Percentiles rank a stretch among this genome's conserved stretches.
These are phyloP conservation scores for Ceyx melanurus DNA, from an alignment of 2,113 vertebrate genomes.

Conservation along the genomic window DNA sequence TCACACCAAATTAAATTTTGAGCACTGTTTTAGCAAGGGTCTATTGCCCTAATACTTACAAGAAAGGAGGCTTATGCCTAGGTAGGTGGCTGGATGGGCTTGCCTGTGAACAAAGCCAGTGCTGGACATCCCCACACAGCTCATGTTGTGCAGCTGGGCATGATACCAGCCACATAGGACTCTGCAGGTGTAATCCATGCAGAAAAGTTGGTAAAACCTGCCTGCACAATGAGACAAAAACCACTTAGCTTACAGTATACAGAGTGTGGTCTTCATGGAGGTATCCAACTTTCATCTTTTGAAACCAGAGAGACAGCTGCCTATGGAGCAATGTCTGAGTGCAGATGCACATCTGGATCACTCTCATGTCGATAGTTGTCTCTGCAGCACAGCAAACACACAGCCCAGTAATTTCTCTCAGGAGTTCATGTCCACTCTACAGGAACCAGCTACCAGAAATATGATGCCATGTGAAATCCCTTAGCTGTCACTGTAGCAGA, in stretches of 20 bases:
- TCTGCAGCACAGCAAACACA: not conserved
- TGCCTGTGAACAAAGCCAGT: not conserved
- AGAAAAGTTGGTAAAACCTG: not conserved
- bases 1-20: not conserved
- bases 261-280: not conserved
- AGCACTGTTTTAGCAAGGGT: not conserved
- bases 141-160: not conserved
- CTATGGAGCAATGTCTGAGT: not conserved
- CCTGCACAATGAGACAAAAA: not conserved
- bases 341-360: not conserved
- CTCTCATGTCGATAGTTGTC: not conserved
- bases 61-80: not conserved
- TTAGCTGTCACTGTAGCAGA: not conserved
- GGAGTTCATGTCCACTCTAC: not conserved
- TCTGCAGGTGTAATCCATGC: not conserved
- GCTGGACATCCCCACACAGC: not conserved
- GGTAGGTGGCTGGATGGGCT: not conserved
- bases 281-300: not conserved
- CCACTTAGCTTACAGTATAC: not conserved
- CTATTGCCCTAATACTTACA: not conserved
- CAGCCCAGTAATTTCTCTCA: not conserved
- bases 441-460: slow-evolving; percentile 8
- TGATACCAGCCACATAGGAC: fast-evolving
- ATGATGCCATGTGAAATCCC: not conserved
- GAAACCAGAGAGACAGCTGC: not conserved